These are phyloP conservation scores for Hemistola chrysoprasaria DNA, from an alignment of 2,888 invertebrate species.

Conservation along the genomic window DNA sequence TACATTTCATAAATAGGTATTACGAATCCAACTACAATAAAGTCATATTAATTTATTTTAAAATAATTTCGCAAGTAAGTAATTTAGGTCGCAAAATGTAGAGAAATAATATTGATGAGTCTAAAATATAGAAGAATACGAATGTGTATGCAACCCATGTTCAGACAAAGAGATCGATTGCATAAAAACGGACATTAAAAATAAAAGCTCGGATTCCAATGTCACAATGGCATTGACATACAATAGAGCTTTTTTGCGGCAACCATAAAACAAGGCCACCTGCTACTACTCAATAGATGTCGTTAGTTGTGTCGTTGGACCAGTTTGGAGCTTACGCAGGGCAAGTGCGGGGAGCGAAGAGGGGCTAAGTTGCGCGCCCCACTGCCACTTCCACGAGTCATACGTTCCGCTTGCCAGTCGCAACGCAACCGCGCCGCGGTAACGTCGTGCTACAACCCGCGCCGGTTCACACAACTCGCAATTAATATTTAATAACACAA, in stretches of 20 bases:
- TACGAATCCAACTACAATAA: too few relatives aligned
- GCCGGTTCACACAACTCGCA: conserved; percentile 64
- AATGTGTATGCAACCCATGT: too few relatives aligned
- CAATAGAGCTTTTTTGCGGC: conserved; percentile 7
- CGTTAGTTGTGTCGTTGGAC: conserved; percentile 41
- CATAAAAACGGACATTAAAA: neutral
- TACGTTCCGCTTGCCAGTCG: conserved; percentile 70
- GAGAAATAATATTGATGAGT: too few relatives aligned
- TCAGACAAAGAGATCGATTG: conserved; percentile 1
- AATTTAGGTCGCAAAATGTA: too few relatives aligned
- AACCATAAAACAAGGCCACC: conserved; percentile 1
- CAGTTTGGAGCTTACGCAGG: conserved; percentile 51
- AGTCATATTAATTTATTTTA: too few relatives aligned
- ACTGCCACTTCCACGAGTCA: conserved; percentile 68
- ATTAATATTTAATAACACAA: conserved; percentile 72
- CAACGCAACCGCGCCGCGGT: conserved; percentile 68
- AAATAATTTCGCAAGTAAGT: too few relatives aligned
- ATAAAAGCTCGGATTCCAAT: conserved; percentile 8
- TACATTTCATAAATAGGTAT: neutral
- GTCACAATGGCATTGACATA: conserved; percentile 6
- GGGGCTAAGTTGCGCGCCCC: conserved; percentile 65
- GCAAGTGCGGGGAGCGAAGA: conserved; percentile 43
- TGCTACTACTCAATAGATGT: conserved; percentile 63
- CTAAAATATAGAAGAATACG: too few relatives aligned
- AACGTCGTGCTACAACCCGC: conserved; percentile 57